Evolutionary conservation across 2,888 invertebrate species (phyloP).

Genomic region (Dendrolimus houi): DNA sequence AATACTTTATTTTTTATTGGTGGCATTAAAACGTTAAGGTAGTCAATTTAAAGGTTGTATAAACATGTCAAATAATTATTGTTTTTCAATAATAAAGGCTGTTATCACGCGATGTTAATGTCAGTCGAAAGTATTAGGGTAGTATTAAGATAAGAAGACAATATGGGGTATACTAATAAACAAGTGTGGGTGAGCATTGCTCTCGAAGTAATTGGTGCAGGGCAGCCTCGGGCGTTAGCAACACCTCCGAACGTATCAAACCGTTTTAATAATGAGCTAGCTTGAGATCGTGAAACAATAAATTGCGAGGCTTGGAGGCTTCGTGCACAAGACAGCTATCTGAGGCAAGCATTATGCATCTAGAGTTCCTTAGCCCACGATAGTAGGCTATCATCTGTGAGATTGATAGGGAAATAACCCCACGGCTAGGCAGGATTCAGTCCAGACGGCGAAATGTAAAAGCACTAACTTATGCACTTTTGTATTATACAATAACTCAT

Average conservation of each 20-base stretch:
- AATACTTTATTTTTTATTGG: slow-evolving; percentile 33
- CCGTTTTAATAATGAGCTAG: slow-evolving; percentile 75
- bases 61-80: not conserved
- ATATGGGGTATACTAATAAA: slow-evolving; percentile 6
- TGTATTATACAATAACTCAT: slow-evolving; percentile 46
- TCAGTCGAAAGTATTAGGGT: slow-evolving; percentile 19
- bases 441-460: slow-evolving; percentile 38
- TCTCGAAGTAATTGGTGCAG: slow-evolving; percentile 64
- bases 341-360: slow-evolving; percentile 71
- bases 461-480: slow-evolving; percentile 34
- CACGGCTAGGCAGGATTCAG: slow-evolving; percentile 60
- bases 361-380: slow-evolving; percentile 50
- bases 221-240: slow-evolving; percentile 63
- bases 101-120: slow-evolving; percentile 2
- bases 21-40: slow-evolving; percentile 12
- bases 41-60: slow-evolving; percentile 3
- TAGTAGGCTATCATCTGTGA: slow-evolving; percentile 68
- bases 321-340: slow-evolving; percentile 75
- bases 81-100: not conserved
- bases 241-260: slow-evolving; percentile 74
- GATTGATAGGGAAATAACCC: slow-evolving; percentile 74
- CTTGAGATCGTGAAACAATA: slow-evolving; percentile 75
- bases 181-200: slow-evolving; percentile 4
- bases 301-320: slow-evolving; percentile 75
- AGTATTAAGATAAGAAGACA: slow-evolving; percentile 14